Evolutionary conservation across 2,797 vertebrate genomes (phyloP), one percentile per base, ranked within the genome.

Genomic region (Tapirus indicus): DNA sequence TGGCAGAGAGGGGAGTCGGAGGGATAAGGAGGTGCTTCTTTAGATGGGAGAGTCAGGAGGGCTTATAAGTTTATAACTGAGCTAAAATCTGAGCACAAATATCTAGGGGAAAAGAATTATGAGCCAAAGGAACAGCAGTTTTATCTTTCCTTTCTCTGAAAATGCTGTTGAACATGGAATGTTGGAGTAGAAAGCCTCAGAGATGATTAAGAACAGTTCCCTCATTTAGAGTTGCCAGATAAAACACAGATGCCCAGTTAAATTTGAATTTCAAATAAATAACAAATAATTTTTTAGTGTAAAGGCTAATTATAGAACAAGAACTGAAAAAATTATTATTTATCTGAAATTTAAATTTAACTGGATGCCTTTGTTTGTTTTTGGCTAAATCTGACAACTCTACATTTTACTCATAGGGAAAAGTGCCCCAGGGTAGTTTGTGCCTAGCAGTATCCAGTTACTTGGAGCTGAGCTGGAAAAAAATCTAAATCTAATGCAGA

Each of bases 401-500:
- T 66, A 66, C 49, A n/a, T 91, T 95, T 88, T 74, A 94, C 44
- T 62, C 25, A 20, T 60, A 41, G n/a, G 41, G 79, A 95, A 84
- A 80, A 78, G 38, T 93, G 49, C 49, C n/a, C 62, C 44, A 83
- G 12, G 54, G 23, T 20, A 7, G 49, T 91, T 32, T 82, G 54
- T 74, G 23, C 71, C 52, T 92, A 64, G 69, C n/a, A 20, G 80
- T 11, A 49, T 38, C 27, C 21, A 68, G 54, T 27, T 58, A 41
- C 62, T 93, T 74, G 58, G 35, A 94, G 21, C 7, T 38, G 35
- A 69, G 18, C 64, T 87, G 44, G 35, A 79, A 88, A 17, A 83
- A 97, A 96, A 58, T 88, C 25, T 54, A 6, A 74, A 85, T 93
- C 72, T 86, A 94, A 95, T 89, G 11, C 71, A 92, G 74, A 84